A percentile compares a stretch with the other conserved stretches of the same genome.
Evolutionary conservation across 2,888 invertebrate species (phyloP).

Genomic region (Parnassius apollo): DNA sequence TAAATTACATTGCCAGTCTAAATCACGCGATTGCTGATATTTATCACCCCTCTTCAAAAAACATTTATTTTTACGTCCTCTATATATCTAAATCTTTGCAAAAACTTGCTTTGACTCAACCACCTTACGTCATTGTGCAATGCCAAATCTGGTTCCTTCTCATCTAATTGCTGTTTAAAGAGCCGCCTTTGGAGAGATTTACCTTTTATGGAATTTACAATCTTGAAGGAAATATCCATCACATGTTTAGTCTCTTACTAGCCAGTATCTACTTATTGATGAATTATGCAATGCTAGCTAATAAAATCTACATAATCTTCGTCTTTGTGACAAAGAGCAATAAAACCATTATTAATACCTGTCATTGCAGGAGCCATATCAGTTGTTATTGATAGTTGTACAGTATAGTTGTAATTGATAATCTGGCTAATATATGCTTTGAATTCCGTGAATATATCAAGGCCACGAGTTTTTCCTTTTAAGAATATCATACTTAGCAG

Average conservation of each 20-base stretch:
- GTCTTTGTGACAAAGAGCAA: conserved; percentile 6
- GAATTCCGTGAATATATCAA: conserved; percentile 28
- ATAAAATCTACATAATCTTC: too few relatives aligned
- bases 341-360: conserved; percentile 33
- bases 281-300: too few relatives aligned
- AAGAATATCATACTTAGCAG: conserved; percentile 33
- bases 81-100: conserved; percentile 32
- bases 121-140: conserved; percentile 35
- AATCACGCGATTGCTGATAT: conserved; percentile 32
- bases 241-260: too few relatives aligned
- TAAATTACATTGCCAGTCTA: conserved; percentile 4
- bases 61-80: conserved; percentile 25
- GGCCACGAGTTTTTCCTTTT: conserved; percentile 26
- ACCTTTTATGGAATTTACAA: too few relatives aligned
- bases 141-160: conserved; percentile 28
- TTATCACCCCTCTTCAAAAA: conserved; percentile 29
- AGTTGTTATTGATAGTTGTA: too few relatives aligned
- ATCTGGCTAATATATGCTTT: conserved; percentile 29
- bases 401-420: too few relatives aligned
- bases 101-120: conserved; percentile 37
- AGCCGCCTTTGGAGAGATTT: too few relatives aligned
- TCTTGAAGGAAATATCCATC: too few relatives aligned
- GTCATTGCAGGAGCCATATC: conserved; percentile 30
- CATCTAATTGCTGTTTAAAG: too few relatives aligned
- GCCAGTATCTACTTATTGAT: too few relatives aligned